Conservation (phyloP, 2,113 vertebrate species). For the Chrysemys picta region DNA sequence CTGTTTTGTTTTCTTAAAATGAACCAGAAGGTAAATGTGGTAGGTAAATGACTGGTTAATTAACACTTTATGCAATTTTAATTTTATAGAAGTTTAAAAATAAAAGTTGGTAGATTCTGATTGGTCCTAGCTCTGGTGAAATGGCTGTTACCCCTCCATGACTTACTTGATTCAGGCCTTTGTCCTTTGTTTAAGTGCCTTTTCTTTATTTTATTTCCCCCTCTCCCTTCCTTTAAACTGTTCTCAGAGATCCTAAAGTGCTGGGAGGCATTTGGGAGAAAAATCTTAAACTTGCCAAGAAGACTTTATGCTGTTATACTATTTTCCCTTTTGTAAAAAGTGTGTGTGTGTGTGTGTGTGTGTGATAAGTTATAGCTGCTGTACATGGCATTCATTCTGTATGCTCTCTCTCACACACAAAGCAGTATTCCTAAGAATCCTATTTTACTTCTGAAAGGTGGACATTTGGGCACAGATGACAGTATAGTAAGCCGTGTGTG, state of each 20-base stretch:
- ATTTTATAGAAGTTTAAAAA: constrained; percentile 71
- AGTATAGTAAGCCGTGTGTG: constrained; percentile 47
- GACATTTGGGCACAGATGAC: constrained; percentile 14
- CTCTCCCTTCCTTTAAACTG: constrained; percentile 58
- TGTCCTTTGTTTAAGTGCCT: constrained; percentile 86
- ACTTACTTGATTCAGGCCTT: constrained; percentile 82
- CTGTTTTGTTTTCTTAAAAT: constrained; percentile 66
- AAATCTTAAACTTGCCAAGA: constrained; percentile 74
- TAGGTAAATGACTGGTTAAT: constrained; percentile 68
- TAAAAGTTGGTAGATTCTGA: constrained; percentile 63
- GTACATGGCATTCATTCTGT: constrained; percentile 62
- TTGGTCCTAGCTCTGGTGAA: constrained; percentile 76
- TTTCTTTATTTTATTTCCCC: constrained; percentile 64
- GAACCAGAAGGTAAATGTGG: constrained; percentile 70
- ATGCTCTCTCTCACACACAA: constrained; percentile 2
- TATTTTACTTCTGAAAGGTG: constrained; percentile 4
- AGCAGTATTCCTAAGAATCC: constrained; percentile 48
- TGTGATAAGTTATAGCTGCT: constrained; percentile 68
- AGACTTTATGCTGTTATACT: constrained; percentile 74
- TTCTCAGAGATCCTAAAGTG: constrained; percentile 79
- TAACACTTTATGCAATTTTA: constrained; percentile 80
- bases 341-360: constrained; percentile 36
- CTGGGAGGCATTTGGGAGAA: constrained; percentile 75
- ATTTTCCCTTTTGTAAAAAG: constrained; percentile 63
- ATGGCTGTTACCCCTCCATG: constrained; percentile 72